Evolutionary conservation across 2,888 invertebrate species (phyloP).

Genomic region (Onchidella celtica): DNA sequence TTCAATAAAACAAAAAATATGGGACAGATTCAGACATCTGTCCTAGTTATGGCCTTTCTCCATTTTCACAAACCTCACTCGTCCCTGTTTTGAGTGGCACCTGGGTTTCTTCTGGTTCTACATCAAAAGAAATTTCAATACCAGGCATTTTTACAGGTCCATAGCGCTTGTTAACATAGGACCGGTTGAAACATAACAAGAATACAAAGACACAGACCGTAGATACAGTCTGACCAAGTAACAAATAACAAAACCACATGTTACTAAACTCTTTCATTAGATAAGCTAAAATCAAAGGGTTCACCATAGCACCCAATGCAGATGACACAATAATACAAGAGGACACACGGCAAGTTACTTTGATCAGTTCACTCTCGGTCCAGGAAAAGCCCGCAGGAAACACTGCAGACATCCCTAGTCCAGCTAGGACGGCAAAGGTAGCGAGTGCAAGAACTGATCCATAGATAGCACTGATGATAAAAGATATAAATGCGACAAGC

Average conservation of each 20-base stretch:
- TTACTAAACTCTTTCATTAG: slow-evolving; percentile 74
- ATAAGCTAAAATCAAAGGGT: slow-evolving; percentile 74
- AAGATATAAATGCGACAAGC: slow-evolving; percentile 12
- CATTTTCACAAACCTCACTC: too few relatives aligned
- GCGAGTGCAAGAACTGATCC: slow-evolving; percentile 51
- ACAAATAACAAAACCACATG: too few relatives aligned
- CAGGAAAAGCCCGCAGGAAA: slow-evolving; percentile 79
- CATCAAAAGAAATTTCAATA: slow-evolving; percentile 1
- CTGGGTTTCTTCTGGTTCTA: slow-evolving; percentile 9
- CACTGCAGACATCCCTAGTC: slow-evolving; percentile 78
- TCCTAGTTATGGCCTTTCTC: too few relatives aligned
- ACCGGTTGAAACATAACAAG: slow-evolving; percentile 39
- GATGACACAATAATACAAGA: slow-evolving; percentile 77
- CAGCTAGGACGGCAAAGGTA: slow-evolving; percentile 64
- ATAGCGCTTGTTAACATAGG: slow-evolving; percentile 28
- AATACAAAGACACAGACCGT: slow-evolving; percentile 64
- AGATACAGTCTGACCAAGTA: too few relatives aligned
- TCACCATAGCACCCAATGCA: slow-evolving; percentile 77
- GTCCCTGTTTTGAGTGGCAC: too few relatives aligned
- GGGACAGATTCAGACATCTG: too few relatives aligned
- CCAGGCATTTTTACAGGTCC: background rate
- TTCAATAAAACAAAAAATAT: too few relatives aligned
- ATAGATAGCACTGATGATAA: slow-evolving; percentile 16
- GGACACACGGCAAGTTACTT: slow-evolving; percentile 78
- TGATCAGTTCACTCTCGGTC: slow-evolving; percentile 77